Conservation (phyloP, 2,113 vertebrate species). For the Gallinago jamesoni region DNA sequence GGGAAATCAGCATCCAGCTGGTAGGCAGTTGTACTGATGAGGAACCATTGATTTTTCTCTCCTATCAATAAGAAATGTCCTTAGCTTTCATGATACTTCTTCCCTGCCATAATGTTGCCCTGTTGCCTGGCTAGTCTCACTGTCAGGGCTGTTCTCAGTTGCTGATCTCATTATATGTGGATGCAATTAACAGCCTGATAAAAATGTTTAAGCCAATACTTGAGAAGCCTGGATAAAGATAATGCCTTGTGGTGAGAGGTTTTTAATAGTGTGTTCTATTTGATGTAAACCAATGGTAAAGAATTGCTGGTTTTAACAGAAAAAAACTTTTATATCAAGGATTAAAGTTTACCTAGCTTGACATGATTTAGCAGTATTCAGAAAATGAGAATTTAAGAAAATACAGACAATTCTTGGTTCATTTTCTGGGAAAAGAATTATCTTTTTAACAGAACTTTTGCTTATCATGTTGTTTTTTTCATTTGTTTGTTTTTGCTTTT, state of each 20-base stretch:
- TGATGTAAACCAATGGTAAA: not conserved
- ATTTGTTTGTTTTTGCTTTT: not conserved
- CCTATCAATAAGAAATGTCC: conserved; percentile 13
- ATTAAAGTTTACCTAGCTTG: not conserved
- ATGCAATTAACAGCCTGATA: conserved; percentile 45
- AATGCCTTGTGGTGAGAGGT: not conserved
- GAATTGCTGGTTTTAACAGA: not conserved
- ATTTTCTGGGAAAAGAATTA: not conserved
- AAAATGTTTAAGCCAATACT: conserved; percentile 37
- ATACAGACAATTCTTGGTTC: not conserved
- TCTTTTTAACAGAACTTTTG: not conserved
- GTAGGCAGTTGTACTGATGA: conserved; percentile 16
- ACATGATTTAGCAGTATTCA: not conserved
- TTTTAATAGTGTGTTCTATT: conserved; percentile 10
- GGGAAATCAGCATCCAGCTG: not conserved
- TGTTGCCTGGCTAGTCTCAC: not conserved
- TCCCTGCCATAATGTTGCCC: not conserved
- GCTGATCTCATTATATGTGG: not conserved
- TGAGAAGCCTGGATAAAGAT: conserved; percentile 1
- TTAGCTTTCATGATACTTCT: conserved; percentile 22
- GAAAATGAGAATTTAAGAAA: not conserved
- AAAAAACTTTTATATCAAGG: not conserved
- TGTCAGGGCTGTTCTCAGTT: not conserved
- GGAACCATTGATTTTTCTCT: conserved; percentile 46
- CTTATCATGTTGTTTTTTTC: not conserved